These are phyloP conservation scores for Haliclona indistincta DNA, from an alignment of 37 sponge, comb jelly and placozoan species.

Conservation along the genomic window DNA sequence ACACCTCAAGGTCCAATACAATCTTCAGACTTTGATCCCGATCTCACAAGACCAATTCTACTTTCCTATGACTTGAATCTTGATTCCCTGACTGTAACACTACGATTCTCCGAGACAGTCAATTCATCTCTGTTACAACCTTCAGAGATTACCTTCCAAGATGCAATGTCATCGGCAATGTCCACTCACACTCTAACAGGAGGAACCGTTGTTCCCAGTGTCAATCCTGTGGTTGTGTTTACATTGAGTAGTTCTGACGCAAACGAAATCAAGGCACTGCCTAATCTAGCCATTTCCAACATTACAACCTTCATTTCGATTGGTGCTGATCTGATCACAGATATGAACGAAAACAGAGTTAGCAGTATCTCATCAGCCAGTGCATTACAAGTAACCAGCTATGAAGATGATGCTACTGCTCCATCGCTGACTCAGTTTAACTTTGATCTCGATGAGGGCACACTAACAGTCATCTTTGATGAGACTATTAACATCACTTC, in stretches of 20 bases:
- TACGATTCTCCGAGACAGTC: constrained; percentile 82
- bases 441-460: constrained; percentile 50
- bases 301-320: constrained; percentile 69
- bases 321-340: constrained; percentile 67
- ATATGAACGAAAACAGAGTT: constrained; percentile 79
- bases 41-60: constrained; percentile 65
- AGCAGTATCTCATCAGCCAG: constrained; percentile 31
- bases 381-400: constrained; percentile 40
- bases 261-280: constrained; percentile 60
- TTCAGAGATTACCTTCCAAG: constrained; percentile 63
- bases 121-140: constrained; percentile 60
- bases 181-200: constrained; percentile 55
- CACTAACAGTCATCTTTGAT: constrained; percentile 58
- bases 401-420: constrained; percentile 28
- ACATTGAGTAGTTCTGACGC: constrained; percentile 42
- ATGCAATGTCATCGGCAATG: not conserved
- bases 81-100: constrained; percentile 47
- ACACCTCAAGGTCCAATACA: constrained; percentile 30
- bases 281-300: constrained; percentile 46
- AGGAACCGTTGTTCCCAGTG: constrained; percentile 33
- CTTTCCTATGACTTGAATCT: constrained; percentile 66
- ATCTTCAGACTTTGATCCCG: constrained; percentile 35
- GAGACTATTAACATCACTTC: constrained; percentile 79
- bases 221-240: constrained; percentile 42
- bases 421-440: constrained; percentile 54